Evolutionary conservation across 2,797 vertebrate species (phyloP), one percentile per base, ranked within the genome.

Genomic region (Sibirionetta formosa): DNA sequence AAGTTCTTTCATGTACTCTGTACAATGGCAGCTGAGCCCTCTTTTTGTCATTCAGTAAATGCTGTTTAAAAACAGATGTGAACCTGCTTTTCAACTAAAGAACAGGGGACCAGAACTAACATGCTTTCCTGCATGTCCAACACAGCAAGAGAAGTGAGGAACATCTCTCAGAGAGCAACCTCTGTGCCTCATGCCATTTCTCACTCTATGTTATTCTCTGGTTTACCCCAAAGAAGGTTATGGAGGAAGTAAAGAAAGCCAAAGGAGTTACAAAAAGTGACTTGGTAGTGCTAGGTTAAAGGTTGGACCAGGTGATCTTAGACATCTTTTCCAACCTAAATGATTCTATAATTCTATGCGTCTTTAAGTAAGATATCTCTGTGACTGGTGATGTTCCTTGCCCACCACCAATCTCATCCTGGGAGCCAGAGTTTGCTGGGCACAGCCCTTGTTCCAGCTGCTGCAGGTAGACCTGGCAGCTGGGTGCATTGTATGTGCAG

Each of bases 401-500:
- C 8, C 48, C 11, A 48, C 63, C 50, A 17, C 6, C 56, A 33
- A 0, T n/a, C 22, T 16, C 24, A 1, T 17, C 38, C 17, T 7
- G 22, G 23, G 29, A 70, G 15, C 0, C 1, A 64, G 38, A 58
- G 15, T 22, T 90, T 79, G 11, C 35, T 88, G 27, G 56, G 31
- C 35, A 48, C 23, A 26, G 33, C 2, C n/a, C 58, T 58, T 65
- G 31, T 9, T 35, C 48, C 46, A 23, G 0, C 10, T 68, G 35
- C 70, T 54, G 29, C 31, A 31, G 66, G 66, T 54, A 75, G 26
- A 60, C 14, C 29, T 44, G 65, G 36, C 19, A 57, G 31, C 54
- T 78, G 27, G 5, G 8, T 33, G 9, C 9, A 3, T 6, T 63
- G 24, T 12, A 6, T 31, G 5, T 40, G 69, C 18, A 31, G 8